Evolutionary conservation across 2,113 vertebrate genomes (phyloP), one percentile per base, ranked within the genome.

Genomic region (Sebastes schlegelii): DNA sequence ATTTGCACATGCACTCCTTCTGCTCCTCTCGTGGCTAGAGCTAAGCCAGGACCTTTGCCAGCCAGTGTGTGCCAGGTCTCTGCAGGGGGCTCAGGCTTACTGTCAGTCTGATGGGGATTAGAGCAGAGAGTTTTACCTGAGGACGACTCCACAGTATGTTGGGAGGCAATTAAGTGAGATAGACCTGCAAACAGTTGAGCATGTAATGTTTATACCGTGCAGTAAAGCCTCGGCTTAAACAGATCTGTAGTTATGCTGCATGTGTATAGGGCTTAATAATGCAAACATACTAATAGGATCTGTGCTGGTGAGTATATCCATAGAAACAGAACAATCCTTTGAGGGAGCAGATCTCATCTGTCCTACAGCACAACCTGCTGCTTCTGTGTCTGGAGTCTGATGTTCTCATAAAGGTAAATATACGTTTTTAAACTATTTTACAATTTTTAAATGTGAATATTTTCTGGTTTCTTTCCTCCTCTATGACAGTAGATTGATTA

Each of bases 231-330:
- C 63, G 46, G 23, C n/a, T n/a, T 58, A 52, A 69, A 63, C 21
- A 48, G 60, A 82, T 86, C 66, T 73, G 80, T 17, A 52, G 16
- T 67, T 81, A 69, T 62, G 71, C 1, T 40, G 82, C 26, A 26
- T 2, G 1, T 8, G 23, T 51, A 9, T 69, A 64, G 43, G 73
- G 79, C 86, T 86, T 85, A 83, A 83, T 87, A 84, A 85, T 74
- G 68, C 83, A 80, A 90, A 88, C 74, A 34, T 79, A 67, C 74
- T 92, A 94, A 93, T 89, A 89, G 88, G 91, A 93, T 92, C 87
- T 79, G 77, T n/a, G 74, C 65, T 46, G 72, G 65, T 82, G 76
- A 83, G 81, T 60, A 61, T 67, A 88, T 80, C 69, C 80, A 80
- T 82, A 87, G 81, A 93, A 91, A 91, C 89, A 94, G 92, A 86